phyloP scores from a whole-genome alignment of 2,113 vertebrate species.

The Carlito syrichta region DNA sequence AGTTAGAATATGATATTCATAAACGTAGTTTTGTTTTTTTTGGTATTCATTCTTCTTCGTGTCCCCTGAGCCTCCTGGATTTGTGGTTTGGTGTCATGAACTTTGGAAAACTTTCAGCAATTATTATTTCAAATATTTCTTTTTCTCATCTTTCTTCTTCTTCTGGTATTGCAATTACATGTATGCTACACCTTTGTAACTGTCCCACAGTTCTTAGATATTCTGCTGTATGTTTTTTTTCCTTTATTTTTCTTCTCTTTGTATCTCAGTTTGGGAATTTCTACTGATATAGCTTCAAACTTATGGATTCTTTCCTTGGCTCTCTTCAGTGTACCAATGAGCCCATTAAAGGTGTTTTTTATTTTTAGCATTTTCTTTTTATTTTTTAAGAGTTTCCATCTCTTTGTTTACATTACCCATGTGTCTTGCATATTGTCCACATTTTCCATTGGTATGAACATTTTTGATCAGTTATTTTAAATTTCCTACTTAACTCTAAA shows the following conservation, averaged over 20 bases:
- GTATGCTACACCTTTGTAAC: background rate
- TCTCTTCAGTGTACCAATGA: background rate
- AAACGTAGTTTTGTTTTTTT: background rate
- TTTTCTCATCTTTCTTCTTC: background rate
- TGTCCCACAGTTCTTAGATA: background rate
- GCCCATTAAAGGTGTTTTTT: background rate
- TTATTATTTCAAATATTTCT: background rate
- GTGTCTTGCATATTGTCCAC: background rate
- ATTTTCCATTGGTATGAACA: background rate
- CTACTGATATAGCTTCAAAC: background rate
- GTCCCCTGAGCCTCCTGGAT: background rate
- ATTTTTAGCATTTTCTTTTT: background rate
- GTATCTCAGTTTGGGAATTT: background rate
- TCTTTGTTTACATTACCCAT: background rate
- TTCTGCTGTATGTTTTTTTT: background rate
- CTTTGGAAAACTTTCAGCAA: background rate
- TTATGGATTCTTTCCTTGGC: background rate
- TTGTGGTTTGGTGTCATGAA: too few relatives aligned
- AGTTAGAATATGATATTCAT: background rate
- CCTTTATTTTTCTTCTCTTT: background rate
- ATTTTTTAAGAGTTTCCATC: background rate
- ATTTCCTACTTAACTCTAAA: background rate
- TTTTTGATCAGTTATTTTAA: background rate
- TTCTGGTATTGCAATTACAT: background rate
- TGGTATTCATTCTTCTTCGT: background rate